A percentile compares a stretch with the other conserved stretches of the same genome.
phyloP scores from a whole-genome alignment of 2,888 invertebrate species.

The Drosophila leonis region DNA sequence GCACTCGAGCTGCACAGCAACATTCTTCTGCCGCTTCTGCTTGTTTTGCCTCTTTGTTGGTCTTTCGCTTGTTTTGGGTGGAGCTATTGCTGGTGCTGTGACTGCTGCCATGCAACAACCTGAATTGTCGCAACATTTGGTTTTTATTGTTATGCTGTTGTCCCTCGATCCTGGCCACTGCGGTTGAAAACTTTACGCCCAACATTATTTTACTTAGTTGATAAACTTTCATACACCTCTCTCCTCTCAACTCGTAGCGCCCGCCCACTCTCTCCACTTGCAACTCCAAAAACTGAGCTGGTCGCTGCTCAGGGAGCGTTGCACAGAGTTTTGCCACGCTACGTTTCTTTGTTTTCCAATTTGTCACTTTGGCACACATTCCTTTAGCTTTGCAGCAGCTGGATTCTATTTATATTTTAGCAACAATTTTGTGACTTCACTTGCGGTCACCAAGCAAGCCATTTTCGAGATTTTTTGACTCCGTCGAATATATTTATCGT shows the following conservation, averaged over 20 bases:
- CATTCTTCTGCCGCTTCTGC: background rate
- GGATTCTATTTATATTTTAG: slow-evolving; percentile 63
- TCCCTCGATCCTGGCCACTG: slow-evolving; percentile 53
- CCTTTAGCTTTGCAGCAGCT: slow-evolving; percentile 43
- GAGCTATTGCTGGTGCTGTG: slow-evolving; percentile 4
- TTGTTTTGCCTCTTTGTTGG: slow-evolving; percentile 23
- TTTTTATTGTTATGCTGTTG: slow-evolving; percentile 70
- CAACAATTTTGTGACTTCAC: slow-evolving; percentile 63
- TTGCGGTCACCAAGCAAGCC: slow-evolving; percentile 40
- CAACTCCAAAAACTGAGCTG: slow-evolving; percentile 13
- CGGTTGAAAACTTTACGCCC: slow-evolving; percentile 77
- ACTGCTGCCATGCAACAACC: slow-evolving; percentile 52
- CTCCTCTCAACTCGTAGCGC: slow-evolving; percentile 1
- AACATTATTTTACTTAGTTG: slow-evolving; percentile 80
- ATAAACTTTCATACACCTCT: slow-evolving; percentile 72
- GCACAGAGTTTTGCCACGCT: slow-evolving; percentile 32
- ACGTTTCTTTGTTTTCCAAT: slow-evolving; percentile 62
- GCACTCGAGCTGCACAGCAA: slow-evolving; percentile 6
- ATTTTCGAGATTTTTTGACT: slow-evolving; percentile 25
- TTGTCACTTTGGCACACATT: slow-evolving; percentile 67
- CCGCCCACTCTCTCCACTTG: slow-evolving; percentile 5
- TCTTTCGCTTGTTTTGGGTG: slow-evolving; percentile 7
- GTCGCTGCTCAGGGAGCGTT: slow-evolving; percentile 32
- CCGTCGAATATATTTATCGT: slow-evolving; percentile 27
- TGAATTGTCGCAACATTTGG: slow-evolving; percentile 78